A percentile compares a stretch with the other conserved stretches of the same genome.
These are phyloP conservation scores for Corydoras sp. DNA, from an alignment of 2,113 vertebrate genomes.

Conservation along the genomic window DNA sequence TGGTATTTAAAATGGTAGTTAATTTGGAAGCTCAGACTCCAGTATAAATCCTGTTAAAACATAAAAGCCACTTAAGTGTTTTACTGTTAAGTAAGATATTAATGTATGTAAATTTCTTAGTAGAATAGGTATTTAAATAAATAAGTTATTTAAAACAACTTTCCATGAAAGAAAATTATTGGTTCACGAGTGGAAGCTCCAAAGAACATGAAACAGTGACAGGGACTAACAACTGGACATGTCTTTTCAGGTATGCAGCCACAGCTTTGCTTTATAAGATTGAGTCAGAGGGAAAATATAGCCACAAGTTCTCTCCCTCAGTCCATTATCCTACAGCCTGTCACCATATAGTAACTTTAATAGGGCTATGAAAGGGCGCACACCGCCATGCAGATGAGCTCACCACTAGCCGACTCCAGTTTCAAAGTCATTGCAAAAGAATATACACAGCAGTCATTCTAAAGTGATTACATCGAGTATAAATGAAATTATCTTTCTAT, in stretches of 20 bases:
- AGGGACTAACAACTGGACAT: constrained; percentile 67
- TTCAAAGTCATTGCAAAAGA: constrained; percentile 5
- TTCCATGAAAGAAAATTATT: not conserved
- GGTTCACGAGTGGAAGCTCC: not conserved
- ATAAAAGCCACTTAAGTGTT: too few species aligned
- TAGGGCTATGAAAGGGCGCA: constrained; percentile 2
- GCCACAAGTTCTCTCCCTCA: constrained; percentile 19
- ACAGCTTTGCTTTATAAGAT: constrained; percentile 42
- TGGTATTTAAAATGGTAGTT: not conserved
- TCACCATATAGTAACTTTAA: not conserved
- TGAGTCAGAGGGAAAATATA: constrained; percentile 52
- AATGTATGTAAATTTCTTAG: not conserved
- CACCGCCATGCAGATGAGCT: constrained; percentile 7
- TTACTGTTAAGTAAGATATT: too few species aligned
- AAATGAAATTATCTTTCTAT: too few species aligned
- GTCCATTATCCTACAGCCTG: not conserved
- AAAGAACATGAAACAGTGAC: constrained; percentile 44
- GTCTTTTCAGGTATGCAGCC: constrained; percentile 58
- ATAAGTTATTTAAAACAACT: too few species aligned
- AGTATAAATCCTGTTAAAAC: too few species aligned
- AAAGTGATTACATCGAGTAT: not conserved
- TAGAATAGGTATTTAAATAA: not conserved
- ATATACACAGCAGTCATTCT: not conserved
- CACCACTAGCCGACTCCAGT: not conserved
- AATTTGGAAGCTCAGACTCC: too few species aligned